phyloP scores from a whole-genome alignment of 2,797 vertebrate species.

The Allobates femoralis region DNA sequence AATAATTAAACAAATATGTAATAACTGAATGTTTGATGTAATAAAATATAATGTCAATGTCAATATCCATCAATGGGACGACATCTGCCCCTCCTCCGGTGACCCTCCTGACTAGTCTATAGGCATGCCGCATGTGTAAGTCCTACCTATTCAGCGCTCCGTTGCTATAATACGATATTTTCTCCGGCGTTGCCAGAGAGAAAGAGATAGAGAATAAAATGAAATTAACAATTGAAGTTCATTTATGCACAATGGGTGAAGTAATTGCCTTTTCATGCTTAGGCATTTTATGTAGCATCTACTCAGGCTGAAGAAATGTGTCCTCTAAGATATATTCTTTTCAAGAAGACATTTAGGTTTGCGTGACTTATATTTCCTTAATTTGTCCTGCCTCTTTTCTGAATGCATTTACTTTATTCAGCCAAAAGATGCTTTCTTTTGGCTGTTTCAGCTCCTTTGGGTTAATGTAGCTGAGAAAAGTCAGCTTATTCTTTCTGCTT shows the following conservation, averaged over 20 bases:
- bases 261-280: slow-evolving; percentile 58
- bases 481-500: slow-evolving; percentile 65
- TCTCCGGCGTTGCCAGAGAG: background rate
- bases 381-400: slow-evolving; percentile 63
- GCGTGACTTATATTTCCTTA: slow-evolving; percentile 62
- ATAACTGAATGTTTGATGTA: too few relatives aligned
- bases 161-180: slow-evolving; percentile 14
- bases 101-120: background rate
- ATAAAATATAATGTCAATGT: too few relatives aligned
- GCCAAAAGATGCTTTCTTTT: slow-evolving; percentile 62
- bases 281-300: slow-evolving; percentile 62
- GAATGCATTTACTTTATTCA: slow-evolving; percentile 62
- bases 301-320: slow-evolving; percentile 61
- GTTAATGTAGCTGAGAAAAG: slow-evolving; percentile 64
- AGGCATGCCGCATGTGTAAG: background rate
- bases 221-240: slow-evolving; percentile 58
- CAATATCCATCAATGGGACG: too few relatives aligned
- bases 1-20: too few relatives aligned
- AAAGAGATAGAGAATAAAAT: slow-evolving; percentile 36
- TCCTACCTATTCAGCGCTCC: background rate
- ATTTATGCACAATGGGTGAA: slow-evolving; percentile 55
- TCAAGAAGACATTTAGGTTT: slow-evolving; percentile 62
- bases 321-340: slow-evolving; percentile 62
- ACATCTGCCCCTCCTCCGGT: too few relatives aligned
- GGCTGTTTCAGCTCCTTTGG: slow-evolving; percentile 63